Evolutionary conservation across 2,797 vertebrate species (phyloP).

Genomic region (Hemibagrus guttatus): DNA sequence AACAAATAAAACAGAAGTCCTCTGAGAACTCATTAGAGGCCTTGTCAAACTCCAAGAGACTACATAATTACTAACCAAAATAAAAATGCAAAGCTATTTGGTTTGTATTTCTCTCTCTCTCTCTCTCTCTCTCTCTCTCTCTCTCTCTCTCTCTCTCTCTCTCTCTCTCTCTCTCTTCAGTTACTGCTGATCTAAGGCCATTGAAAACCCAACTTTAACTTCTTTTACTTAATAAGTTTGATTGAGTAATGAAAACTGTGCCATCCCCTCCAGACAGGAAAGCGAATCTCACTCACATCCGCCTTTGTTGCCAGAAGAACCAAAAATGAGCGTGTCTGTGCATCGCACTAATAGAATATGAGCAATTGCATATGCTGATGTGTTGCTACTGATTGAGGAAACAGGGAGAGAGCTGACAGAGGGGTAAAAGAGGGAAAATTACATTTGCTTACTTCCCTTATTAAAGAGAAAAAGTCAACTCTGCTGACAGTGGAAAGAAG

Average conservation of each 20-base stretch:
- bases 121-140: slow-evolving; percentile 23
- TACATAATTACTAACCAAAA: slow-evolving; percentile 82
- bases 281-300: slow-evolving; percentile 69
- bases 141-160: slow-evolving; percentile 10
- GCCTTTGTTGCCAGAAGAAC: slow-evolving; percentile 77
- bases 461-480: slow-evolving; percentile 67
- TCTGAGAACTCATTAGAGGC: slow-evolving; percentile 84
- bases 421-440: slow-evolving; percentile 47
- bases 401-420: slow-evolving; percentile 28
- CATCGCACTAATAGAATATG: slow-evolving; percentile 75
- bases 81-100: slow-evolving; percentile 82
- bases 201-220: slow-evolving; percentile 70
- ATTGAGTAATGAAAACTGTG: slow-evolving; percentile 65
- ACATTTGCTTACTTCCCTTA: slow-evolving; percentile 59
- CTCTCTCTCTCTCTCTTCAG: slow-evolving; percentile 58
- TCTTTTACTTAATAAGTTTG: slow-evolving; percentile 74
- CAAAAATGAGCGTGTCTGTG: slow-evolving; percentile 77
- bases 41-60: slow-evolving; percentile 85
- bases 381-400: slow-evolving; percentile 56
- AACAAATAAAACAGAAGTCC: slow-evolving; percentile 82
- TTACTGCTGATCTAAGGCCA: slow-evolving; percentile 83
- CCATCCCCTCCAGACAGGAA: slow-evolving; percentile 56
- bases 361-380: slow-evolving; percentile 54
- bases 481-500: slow-evolving; percentile 71
- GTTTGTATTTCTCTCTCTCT: slow-evolving; percentile 70